phyloP scores from a whole-genome alignment of 2,113 vertebrate species.

The Eurystomus gularis region DNA sequence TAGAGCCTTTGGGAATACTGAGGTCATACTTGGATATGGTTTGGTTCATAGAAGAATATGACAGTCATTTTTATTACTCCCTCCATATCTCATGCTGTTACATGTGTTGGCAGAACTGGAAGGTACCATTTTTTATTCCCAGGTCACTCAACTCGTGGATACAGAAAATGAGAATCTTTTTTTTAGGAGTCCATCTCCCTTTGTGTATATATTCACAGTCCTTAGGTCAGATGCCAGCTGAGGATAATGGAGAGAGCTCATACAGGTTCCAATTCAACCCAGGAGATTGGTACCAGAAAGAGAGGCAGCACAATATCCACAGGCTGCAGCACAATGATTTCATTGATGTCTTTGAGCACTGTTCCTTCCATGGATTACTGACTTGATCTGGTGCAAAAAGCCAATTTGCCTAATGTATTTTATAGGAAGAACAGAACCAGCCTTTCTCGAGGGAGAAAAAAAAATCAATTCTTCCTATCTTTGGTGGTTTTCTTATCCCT shows the following conservation, averaged over 20 bases:
- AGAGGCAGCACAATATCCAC: background rate
- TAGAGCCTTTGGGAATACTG: background rate
- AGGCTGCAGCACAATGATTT: conserved; percentile 38
- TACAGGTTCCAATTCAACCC: conserved; percentile 41
- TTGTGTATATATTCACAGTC: too few relatives aligned
- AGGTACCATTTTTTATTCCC: background rate
- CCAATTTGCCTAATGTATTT: conserved; percentile 11
- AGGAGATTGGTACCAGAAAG: conserved; percentile 48
- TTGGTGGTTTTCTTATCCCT: background rate
- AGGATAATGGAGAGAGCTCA: conserved; percentile 15
- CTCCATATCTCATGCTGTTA: background rate
- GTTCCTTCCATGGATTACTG: conserved; percentile 11
- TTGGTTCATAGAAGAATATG: background rate
- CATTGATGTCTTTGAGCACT: conserved; percentile 20
- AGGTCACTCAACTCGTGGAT: background rate
- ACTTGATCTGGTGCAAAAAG: conserved; percentile 11
- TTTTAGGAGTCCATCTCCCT: background rate
- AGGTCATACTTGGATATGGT: background rate
- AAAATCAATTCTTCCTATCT: background rate
- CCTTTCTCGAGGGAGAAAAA: background rate
- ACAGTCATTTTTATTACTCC: background rate
- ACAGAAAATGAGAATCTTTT: background rate
- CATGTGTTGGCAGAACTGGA: background rate
- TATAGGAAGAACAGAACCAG: background rate
- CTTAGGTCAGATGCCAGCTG: background rate